Conservation (phyloP, 2,797 vertebrate species). For the Cyclura pinguis region DNA sequence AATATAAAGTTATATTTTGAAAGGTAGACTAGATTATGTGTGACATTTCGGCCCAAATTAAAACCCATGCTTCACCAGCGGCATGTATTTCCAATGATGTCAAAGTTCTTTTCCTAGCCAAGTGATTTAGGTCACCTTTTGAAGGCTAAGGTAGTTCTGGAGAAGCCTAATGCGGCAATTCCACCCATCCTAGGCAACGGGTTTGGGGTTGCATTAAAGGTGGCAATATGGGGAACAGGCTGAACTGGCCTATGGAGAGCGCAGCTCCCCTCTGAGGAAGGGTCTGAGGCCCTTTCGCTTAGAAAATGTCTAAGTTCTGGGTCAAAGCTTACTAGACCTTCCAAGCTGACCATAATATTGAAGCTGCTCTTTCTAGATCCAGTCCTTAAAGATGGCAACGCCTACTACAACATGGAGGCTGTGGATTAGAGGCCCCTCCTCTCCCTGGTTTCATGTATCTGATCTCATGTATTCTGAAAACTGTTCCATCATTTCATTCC, state of each 20-base stretch:
- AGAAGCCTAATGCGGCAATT: slow-evolving; percentile 3
- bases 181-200: not conserved
- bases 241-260: not conserved
- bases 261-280: too few relatives aligned
- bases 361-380: too few relatives aligned
- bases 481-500: slow-evolving; percentile 60
- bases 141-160: slow-evolving; percentile 54
- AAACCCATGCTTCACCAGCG: slow-evolving; percentile 74
- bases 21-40: slow-evolving; percentile 72
- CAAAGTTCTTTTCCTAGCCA: slow-evolving; percentile 67
- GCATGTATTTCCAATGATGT: slow-evolving; percentile 70
- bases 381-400: not conserved
- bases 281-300: too few relatives aligned
- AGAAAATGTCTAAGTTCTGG: not conserved
- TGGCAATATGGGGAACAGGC: too few relatives aligned
- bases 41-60: slow-evolving; percentile 73
- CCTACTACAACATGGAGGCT: not conserved
- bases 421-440: slow-evolving; percentile 40
- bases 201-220: not conserved
- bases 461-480: slow-evolving; percentile 54
- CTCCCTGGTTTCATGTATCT: slow-evolving; percentile 55
- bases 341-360: too few relatives aligned
- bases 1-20: slow-evolving; percentile 77
- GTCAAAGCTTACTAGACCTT: too few relatives aligned
- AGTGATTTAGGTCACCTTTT: slow-evolving; percentile 62